Evolutionary conservation across 2,113 vertebrate genomes (phyloP), one percentile per base, ranked within the genome.

Genomic region (Platichthys stellatus): DNA sequence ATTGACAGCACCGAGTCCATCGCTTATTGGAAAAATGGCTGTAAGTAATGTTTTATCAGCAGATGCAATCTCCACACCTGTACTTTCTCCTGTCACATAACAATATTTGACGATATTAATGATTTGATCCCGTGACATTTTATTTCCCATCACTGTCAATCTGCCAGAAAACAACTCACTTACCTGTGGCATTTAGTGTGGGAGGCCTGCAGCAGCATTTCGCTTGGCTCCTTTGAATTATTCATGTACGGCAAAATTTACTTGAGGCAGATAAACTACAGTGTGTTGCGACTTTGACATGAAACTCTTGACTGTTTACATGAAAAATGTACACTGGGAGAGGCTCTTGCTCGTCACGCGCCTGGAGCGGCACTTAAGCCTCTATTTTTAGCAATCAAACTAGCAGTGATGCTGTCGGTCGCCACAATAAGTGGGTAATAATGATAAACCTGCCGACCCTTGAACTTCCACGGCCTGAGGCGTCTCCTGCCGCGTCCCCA

Each of bases 21-120:
- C 75, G 77, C 90, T 93, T 94, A 94, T 94, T 94, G 90, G 91
- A 92, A 93, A 94, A 93, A 94, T 89, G 88, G 78, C 86, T 88
- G 84, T 86, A 92, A 92, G 92, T 92, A 91, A 93, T 92, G 86
- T 93, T 93, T 93, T 92, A 93, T 90, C 84, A 85, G 91, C 74
- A 85, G 75, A 93, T 91, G 90, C 88, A 90, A 89, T 94, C 88
- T 83, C 76, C 80, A 88, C 90, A 93, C 91, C 87, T 89, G 89
- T 90, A 89, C 92, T 94, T 94, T 88, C 87, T 88, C 74, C 73
- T 77, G 86, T 90, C 86, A 83, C 77, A 90, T 88, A 89, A 92
- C 89, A 91, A 89, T 89, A 91, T 92, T 89, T 89, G 88, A 91
- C 82, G 76, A 86, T 85, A 93, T 91, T 88, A 92, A 93, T 85